phyloP scores from a whole-genome alignment of 2,113 vertebrate species.

The Sinocyclocheilus anshuiensis region DNA sequence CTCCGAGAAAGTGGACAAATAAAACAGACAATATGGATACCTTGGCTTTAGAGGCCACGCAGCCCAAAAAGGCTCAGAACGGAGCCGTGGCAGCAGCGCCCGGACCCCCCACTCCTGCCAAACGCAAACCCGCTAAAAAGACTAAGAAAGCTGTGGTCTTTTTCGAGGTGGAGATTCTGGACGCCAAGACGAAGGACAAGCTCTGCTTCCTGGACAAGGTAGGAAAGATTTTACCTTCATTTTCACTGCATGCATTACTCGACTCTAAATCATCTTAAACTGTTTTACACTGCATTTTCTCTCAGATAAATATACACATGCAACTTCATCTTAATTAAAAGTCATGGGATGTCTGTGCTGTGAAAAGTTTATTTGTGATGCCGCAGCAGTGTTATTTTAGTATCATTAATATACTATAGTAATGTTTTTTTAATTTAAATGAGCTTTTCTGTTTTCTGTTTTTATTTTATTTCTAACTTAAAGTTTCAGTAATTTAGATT shows the following conservation, averaged over 20 bases:
- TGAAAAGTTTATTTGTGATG: neutral
- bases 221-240: slow-evolving; percentile 44
- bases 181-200: slow-evolving; percentile 91
- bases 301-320: neutral
- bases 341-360: neutral
- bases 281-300: neutral
- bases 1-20: slow-evolving; percentile 4
- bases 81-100: slow-evolving; percentile 35
- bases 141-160: slow-evolving; percentile 90
- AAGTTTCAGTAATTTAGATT: neutral
- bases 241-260: neutral
- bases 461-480: neutral
- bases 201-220: slow-evolving; percentile 98
- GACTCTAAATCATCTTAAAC: neutral
- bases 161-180: slow-evolving; percentile 98
- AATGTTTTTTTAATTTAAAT: neutral
- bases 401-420: neutral
- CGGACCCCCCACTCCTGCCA: slow-evolving; percentile 30
- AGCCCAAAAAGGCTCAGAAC: slow-evolving; percentile 63
- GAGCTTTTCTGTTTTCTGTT: neutral
- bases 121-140: slow-evolving; percentile 81
- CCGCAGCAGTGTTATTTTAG: neutral
- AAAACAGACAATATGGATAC: slow-evolving; percentile 71
- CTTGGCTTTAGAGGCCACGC: slow-evolving; percentile 76
- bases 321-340: neutral